These are phyloP conservation scores for Caranx ignobilis DNA, from an alignment of 2,113 vertebrate genomes.

Conservation along the genomic window DNA sequence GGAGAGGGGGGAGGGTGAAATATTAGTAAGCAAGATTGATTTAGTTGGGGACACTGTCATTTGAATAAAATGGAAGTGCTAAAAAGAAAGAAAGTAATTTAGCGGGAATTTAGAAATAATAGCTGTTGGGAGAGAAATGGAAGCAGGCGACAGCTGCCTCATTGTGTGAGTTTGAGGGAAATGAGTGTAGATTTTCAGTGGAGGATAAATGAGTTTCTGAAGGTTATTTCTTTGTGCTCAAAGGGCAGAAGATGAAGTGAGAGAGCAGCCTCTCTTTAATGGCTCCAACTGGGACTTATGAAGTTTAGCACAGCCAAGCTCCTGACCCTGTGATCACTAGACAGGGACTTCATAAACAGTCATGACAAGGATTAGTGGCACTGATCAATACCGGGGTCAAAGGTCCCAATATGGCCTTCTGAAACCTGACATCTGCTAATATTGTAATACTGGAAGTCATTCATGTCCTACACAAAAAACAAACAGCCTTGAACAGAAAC, in stretches of 20 bases:
- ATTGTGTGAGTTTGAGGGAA: conserved; percentile 56
- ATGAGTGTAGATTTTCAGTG: conserved; percentile 57
- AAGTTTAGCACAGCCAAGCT: conserved; percentile 20
- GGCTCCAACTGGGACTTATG: conserved; percentile 22
- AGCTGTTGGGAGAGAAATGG: conserved; percentile 49
- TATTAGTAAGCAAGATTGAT: conserved; percentile 62
- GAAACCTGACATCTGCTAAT: not conserved
- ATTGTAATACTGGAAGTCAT: not conserved
- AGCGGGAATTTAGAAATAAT: conserved; percentile 67
- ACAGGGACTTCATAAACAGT: conserved; percentile 6
- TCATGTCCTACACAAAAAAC: not conserved
- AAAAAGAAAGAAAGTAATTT: conserved; percentile 64
- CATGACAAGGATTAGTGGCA: not conserved
- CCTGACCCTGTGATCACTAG: conserved; percentile 32
- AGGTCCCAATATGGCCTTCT: not conserved
- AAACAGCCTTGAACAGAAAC: not conserved
- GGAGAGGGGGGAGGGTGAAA: conserved; percentile 41
- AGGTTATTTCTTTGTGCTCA: conserved; percentile 70
- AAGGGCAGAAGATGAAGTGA: conserved; percentile 48
- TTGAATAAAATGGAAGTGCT: conserved; percentile 53
- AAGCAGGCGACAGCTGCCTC: conserved; percentile 49
- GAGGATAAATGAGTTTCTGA: conserved; percentile 70
- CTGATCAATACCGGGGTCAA: conserved; percentile 31
- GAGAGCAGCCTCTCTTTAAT: conserved; percentile 30
- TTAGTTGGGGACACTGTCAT: conserved; percentile 54